phyloP scores from a whole-genome alignment of 2,113 vertebrate genomes.

The Lepus americanus region DNA sequence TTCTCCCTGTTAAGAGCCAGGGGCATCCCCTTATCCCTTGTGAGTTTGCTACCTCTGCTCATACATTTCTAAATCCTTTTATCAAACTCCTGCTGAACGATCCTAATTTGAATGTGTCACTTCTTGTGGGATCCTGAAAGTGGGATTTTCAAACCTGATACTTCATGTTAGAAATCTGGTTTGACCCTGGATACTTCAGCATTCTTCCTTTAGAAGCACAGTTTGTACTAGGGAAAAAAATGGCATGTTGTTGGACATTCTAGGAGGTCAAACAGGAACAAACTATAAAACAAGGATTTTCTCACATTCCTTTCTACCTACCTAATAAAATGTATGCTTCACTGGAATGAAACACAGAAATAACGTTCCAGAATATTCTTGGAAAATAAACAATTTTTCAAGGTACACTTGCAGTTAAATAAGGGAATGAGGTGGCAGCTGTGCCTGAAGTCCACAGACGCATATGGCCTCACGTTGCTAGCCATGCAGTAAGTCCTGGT shows the following conservation, averaged over 20 bases:
- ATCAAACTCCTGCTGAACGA: background rate
- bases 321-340: slow-evolving; percentile 43
- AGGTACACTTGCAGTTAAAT: slow-evolving; percentile 77
- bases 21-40: background rate
- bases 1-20: background rate
- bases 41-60: background rate
- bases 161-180: slow-evolving; percentile 41
- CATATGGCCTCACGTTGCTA: slow-evolving; percentile 77
- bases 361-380: slow-evolving; percentile 50
- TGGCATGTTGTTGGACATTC: slow-evolving; percentile 12
- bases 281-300: slow-evolving; percentile 40
- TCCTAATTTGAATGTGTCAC: slow-evolving; percentile 53
- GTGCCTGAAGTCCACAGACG: slow-evolving; percentile 80
- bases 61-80: slow-evolving; percentile 33
- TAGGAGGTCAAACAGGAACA: slow-evolving; percentile 24
- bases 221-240: slow-evolving; percentile 46
- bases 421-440: slow-evolving; percentile 73
- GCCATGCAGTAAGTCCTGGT: slow-evolving; percentile 84
- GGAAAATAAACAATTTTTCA: slow-evolving; percentile 70
- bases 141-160: background rate
- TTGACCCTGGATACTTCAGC: background rate
- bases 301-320: slow-evolving; percentile 62
- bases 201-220: slow-evolving; percentile 33
- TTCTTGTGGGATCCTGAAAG: background rate
- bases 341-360: slow-evolving; percentile 58